phyloP scores from a whole-genome alignment of 2,113 vertebrate species.

The Onychostoma macrolepis region DNA sequence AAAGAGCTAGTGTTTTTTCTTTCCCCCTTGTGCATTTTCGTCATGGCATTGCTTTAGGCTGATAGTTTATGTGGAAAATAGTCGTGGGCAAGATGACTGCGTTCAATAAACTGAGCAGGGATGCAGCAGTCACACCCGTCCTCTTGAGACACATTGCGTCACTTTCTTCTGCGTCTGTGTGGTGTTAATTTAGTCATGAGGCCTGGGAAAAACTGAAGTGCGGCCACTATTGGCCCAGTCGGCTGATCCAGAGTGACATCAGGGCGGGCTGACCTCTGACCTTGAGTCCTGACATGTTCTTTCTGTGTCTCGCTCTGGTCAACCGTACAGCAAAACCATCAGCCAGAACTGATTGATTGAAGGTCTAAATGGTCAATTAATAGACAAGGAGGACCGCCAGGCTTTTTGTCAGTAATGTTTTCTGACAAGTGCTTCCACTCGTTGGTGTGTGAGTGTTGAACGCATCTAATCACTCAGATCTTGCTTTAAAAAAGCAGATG shows the following conservation, averaged over 20 bases:
- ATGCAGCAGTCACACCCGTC: conserved; percentile 40
- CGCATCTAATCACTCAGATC: neutral
- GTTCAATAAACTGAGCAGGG: neutral
- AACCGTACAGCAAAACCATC: neutral
- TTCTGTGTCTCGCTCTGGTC: conserved; percentile 13
- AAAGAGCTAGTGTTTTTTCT: conserved; percentile 3
- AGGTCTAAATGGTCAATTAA: conserved; percentile 36
- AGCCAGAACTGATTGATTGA: conserved; percentile 19
- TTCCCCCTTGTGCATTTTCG: neutral
- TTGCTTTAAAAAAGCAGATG: neutral
- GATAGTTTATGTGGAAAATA: conserved; percentile 1
- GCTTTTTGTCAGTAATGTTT: neutral
- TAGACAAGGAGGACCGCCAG: neutral
- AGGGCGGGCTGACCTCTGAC: conserved; percentile 38
- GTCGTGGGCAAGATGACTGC: neutral
- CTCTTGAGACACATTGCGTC: conserved; percentile 43
- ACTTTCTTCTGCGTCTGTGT: conserved; percentile 30
- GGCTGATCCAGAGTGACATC: conserved; percentile 32
- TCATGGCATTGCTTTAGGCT: neutral
- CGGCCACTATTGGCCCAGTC: neutral
- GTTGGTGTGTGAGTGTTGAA: neutral
- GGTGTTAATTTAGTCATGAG: conserved; percentile 7
- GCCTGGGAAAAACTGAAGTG: conserved; percentile 17
- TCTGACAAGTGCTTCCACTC: neutral
- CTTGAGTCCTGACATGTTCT: conserved; percentile 23